Conservation (phyloP, 2,113 vertebrate genomes). For the Microtus ochrogaster region DNA sequence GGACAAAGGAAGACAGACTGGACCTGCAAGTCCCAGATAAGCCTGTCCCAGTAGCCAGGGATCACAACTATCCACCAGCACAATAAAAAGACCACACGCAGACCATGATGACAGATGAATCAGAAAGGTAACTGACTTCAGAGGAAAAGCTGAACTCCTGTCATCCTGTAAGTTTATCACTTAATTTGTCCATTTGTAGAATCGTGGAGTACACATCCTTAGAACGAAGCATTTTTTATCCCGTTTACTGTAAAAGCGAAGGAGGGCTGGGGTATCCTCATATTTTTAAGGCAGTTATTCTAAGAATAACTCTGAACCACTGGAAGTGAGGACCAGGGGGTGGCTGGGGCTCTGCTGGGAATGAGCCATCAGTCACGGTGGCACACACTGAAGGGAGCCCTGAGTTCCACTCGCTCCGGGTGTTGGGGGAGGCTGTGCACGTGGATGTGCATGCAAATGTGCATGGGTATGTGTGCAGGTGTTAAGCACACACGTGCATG, state of each 20-base stretch:
- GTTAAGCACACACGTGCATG: background rate
- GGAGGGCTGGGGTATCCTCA: background rate
- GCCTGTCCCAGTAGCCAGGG: too few relatives aligned
- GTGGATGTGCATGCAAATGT: too few relatives aligned
- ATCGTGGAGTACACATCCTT: background rate
- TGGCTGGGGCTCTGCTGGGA: background rate
- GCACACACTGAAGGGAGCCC: background rate
- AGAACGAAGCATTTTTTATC: background rate
- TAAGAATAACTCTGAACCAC: background rate
- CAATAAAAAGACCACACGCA: background rate
- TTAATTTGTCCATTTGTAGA: too few relatives aligned
- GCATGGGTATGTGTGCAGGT: background rate
- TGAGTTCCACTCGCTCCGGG: background rate
- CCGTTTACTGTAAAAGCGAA: background rate
- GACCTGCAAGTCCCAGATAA: background rate
- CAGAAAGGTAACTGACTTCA: background rate
- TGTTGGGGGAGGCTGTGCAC: background rate
- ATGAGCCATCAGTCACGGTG: fast-evolving
- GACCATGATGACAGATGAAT: background rate
- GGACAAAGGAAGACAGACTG: too few relatives aligned
- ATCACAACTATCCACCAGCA: fast-evolving
- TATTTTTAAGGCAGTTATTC: background rate
- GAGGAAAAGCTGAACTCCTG: background rate
- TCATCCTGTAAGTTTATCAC: too few relatives aligned
- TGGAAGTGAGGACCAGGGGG: background rate